These are phyloP conservation scores for Orthosia cruda DNA, from an alignment of 2,888 invertebrate species.

Conservation along the genomic window DNA sequence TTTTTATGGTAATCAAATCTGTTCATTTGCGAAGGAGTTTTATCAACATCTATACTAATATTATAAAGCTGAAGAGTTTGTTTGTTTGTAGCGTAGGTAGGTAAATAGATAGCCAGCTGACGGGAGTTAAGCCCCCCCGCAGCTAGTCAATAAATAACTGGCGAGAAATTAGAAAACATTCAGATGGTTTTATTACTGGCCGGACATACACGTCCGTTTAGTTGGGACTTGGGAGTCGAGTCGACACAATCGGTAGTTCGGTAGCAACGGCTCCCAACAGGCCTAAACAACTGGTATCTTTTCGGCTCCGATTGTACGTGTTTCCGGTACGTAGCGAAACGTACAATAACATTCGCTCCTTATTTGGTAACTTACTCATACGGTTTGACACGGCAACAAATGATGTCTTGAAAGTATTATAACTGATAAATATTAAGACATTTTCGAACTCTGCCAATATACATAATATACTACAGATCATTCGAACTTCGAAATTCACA, in stretches of 20 bases:
- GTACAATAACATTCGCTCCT: constrained; percentile 65
- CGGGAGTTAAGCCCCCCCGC: too few relatives aligned
- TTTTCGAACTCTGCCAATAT: not conserved
- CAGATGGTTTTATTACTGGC: constrained; percentile 46
- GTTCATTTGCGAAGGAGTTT: too few relatives aligned
- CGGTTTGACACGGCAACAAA: constrained; percentile 15
- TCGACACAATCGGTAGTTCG: constrained; percentile 54
- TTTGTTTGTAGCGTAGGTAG: too few relatives aligned
- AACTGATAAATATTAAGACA: constrained; percentile 2
- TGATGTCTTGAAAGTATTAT: constrained; percentile 6
- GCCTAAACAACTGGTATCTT: constrained; percentile 69
- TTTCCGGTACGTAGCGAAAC: constrained; percentile 71
- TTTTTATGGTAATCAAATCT: too few relatives aligned
- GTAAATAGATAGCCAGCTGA: too few relatives aligned
- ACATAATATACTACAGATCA: not conserved
- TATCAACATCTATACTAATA: too few relatives aligned
- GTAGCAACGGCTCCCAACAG: constrained; percentile 52
- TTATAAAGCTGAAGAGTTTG: too few relatives aligned
- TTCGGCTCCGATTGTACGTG: constrained; percentile 74
- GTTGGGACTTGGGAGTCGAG: constrained; percentile 30
- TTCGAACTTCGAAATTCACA: too few relatives aligned
- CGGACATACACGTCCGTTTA: constrained; percentile 66
- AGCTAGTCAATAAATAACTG: constrained; percentile 54
- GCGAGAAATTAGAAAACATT: constrained; percentile 53
- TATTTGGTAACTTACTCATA: constrained; percentile 54